Evolutionary conservation across 2,888 invertebrate genomes (phyloP).

Genomic region (Neoaliturus tenellus): DNA sequence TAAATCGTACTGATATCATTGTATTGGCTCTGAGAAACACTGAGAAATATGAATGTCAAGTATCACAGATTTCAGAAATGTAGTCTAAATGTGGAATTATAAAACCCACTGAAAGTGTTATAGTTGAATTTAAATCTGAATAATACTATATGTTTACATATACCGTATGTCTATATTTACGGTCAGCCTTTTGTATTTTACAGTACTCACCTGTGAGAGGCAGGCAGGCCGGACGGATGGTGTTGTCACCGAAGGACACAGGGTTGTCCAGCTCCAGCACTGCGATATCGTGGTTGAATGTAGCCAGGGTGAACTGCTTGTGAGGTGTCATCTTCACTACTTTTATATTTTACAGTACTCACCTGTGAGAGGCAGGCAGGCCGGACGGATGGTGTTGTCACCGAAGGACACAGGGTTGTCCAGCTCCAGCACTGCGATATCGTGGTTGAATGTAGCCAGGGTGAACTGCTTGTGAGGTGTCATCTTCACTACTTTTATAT

Average conservation of each 20-base stretch:
- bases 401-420: constrained; percentile 76
- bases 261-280: constrained; percentile 80
- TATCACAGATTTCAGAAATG: too few relatives aligned
- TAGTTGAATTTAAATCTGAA: too few relatives aligned
- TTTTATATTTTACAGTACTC: too few relatives aligned
- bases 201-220: constrained; percentile 75
- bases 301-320: constrained; percentile 82
- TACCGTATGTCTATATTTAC: too few relatives aligned
- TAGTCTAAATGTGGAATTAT: too few relatives aligned
- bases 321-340: constrained; percentile 80
- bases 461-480: constrained; percentile 85
- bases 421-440: constrained; percentile 86
- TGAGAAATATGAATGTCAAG: too few relatives aligned
- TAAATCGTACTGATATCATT: too few relatives aligned
- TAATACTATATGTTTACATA: too few relatives aligned
- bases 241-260: constrained; percentile 73
- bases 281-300: constrained; percentile 91
- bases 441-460: constrained; percentile 86
- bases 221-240: constrained; percentile 85
- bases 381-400: constrained; percentile 78
- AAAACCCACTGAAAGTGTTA: too few relatives aligned
- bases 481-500: too few relatives aligned
- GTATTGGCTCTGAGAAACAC: too few relatives aligned
- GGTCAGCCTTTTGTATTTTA: too few relatives aligned
- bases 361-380: constrained; percentile 82